Evolutionary conservation across 2,797 vertebrate genomes (phyloP).

Genomic region (Triplophysa bombifrons): DNA sequence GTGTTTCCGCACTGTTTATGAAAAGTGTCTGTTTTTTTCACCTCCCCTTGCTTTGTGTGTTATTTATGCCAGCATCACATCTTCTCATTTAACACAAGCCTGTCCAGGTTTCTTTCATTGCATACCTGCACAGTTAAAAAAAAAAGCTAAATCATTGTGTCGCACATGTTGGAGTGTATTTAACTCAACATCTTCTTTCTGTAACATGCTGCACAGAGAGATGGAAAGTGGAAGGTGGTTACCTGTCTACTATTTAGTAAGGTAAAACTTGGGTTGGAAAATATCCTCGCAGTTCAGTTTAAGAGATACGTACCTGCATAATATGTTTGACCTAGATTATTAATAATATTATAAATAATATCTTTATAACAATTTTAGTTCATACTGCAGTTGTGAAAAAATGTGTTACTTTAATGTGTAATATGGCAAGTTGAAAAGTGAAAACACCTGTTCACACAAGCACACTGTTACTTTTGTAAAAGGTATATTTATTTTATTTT

Average conservation of each 20-base stretch:
- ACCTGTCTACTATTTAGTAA: conserved; percentile 55
- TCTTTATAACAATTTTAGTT: neutral
- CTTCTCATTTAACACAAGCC: neutral
- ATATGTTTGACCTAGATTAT: neutral
- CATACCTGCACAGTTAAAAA: neutral
- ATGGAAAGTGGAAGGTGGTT: conserved; percentile 45
- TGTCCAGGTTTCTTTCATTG: neutral
- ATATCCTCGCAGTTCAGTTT: neutral
- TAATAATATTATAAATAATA: neutral
- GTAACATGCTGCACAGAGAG: conserved; percentile 53
- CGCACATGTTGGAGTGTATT: conserved; percentile 25
- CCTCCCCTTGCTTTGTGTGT: neutral
- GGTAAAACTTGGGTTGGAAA: conserved; percentile 26
- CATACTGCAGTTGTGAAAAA: neutral
- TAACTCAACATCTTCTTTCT: conserved; percentile 32
- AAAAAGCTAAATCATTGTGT: conserved; percentile 4
- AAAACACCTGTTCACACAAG: conserved; percentile 15
- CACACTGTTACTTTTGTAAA: conserved; percentile 5
- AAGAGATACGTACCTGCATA: neutral
- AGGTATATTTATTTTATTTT: neutral
- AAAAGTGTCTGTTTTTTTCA: neutral
- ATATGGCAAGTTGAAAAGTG: neutral
- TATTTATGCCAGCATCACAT: neutral
- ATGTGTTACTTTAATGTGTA: conserved; percentile 11
- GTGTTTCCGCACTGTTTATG: neutral